Evolutionary conservation across 2,113 vertebrate species (phyloP), one percentile per base, ranked within the genome.

Genomic region (Neomonachus schauinslandi): DNA sequence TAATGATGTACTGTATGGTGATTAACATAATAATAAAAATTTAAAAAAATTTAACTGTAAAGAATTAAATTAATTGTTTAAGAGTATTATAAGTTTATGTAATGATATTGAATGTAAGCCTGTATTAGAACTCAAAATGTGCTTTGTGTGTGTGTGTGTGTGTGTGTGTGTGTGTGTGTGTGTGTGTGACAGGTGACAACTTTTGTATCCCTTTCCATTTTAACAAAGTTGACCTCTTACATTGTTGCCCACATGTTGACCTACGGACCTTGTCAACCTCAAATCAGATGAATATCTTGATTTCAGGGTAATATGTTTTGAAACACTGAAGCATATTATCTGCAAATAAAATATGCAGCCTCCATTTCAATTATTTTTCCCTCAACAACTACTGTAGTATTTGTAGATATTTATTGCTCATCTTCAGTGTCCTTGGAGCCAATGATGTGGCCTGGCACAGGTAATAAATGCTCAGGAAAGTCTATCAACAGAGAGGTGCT

Each of bases 241-340:
- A 4, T 4, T 94, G 0, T 96, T 95, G 7, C 91, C 92, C 93
- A 59, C 94, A 72, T 74, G 22, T 46, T 94, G 87, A 88, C 59
- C 46, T 95, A 61, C 74, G 95, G 51, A 42, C 31, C 49, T 85
- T 55, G 51, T 21, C 57, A 46, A 76, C 94, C 51, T 95, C 82
- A 69, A 80, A 74, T 82, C 51, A 74, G 72, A 71, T 91, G 21
- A 18, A 10, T 98, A 69, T 90, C 95, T 96, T 96, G 36, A 39
- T 94, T 24, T 95, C 80, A n/a, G 0, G 57, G n/a, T 95, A 74
- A 33, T 9, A 65, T 36, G 3, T 88, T 97, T 82, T 94, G 51
- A 81, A 89, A 96, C 84, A 82, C 8, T 3, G 24, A 97, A 65
- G 69, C 51, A 81, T 3, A 13, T 86, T 92, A 84, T 49, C 21